These are phyloP conservation scores for Ganaspis sp. DNA, from an alignment of 1,140 invertebrate species.

Conservation along the genomic window DNA sequence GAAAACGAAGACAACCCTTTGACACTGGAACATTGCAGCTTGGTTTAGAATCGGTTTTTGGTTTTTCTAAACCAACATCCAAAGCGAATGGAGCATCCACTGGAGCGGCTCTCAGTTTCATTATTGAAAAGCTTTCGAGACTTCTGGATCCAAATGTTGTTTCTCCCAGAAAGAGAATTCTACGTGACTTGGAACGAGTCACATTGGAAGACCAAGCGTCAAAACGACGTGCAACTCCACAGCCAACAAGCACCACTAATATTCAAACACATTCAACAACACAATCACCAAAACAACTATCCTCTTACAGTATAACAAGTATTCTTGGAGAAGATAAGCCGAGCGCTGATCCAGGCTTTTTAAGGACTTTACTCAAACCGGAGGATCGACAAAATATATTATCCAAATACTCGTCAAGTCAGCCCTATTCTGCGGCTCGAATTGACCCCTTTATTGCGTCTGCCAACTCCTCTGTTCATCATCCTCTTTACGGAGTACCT, in stretches of 20 bases:
- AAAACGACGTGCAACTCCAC: slow-evolving; percentile 70
- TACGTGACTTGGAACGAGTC: slow-evolving; percentile 84
- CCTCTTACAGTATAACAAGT: slow-evolving; percentile 87
- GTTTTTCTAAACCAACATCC: slow-evolving; percentile 62
- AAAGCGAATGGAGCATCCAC: slow-evolving; percentile 62
- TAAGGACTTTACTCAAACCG: slow-evolving; percentile 73
- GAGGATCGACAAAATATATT: slow-evolving; percentile 67
- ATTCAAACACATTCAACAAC: slow-evolving; percentile 50
- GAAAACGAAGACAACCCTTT: slow-evolving; percentile 80
- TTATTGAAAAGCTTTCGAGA: slow-evolving; percentile 73
- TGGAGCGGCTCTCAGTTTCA: slow-evolving; percentile 68
- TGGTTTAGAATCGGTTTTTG: slow-evolving; percentile 71
- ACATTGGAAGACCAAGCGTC: slow-evolving; percentile 81
- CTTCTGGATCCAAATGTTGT: slow-evolving; percentile 77
- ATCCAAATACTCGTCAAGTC: slow-evolving; percentile 70
- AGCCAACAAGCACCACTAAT: slow-evolving; percentile 60
- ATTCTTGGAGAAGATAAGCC: slow-evolving; percentile 79
- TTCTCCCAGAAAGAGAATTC: slow-evolving; percentile 84
- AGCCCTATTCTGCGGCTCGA: slow-evolving; percentile 67
- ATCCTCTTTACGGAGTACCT: slow-evolving; percentile 71
- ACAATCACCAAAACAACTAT: slow-evolving; percentile 77
- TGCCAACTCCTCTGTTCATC: slow-evolving; percentile 66
- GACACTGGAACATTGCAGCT: slow-evolving; percentile 68
- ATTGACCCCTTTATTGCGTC: slow-evolving; percentile 69
- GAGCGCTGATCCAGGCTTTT: slow-evolving; percentile 69